Evolutionary conservation across 2,888 invertebrate genomes (phyloP), one percentile per base, ranked within the genome.

Genomic region (Ormia ochracea): DNA sequence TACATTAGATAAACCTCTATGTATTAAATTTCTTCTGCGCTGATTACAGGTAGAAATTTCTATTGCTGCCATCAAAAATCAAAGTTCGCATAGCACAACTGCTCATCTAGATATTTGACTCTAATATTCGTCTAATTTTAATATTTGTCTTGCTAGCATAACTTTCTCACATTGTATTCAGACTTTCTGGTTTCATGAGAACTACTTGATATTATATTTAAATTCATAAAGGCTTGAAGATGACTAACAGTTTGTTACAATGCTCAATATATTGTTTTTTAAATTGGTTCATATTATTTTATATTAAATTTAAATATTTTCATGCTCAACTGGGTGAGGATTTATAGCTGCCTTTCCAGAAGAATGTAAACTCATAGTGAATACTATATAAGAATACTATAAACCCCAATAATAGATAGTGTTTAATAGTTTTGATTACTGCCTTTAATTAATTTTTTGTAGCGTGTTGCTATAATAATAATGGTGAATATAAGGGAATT

Each of bases 161-260:
- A 80, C 68, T 76, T 76, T 63, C 50, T 73, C 66, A 79, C 41
- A 38, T 70, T 59, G 33, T 66, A 36, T 65, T 59, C 65, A 69
- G 50, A 58, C 41, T 50, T 72, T 63, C 69, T 56, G 50, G 54
- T 36, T 66, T 61, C 56, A 28, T 52, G 12, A 38, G 14, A 19
- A 38, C 58, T 48, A 38, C 31, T 45, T 12, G 17, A 26, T 52
- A 31, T 23, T 70, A 14, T 50, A 41, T 56, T 23, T 5, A 52
- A 43, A 58, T 54, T 74, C 69, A 79, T 74, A 58, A 69, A 41
- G 58, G 68, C 50, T 52, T 45, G 31, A 69, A 45, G 70, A n/a
- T 68, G 75, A 72, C 75, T 75, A 75, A 70, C 72, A 69, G 70
- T 68, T 80, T 54, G 75, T 54, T 66, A n/a, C n/a, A n/a, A n/a